Conservation (phyloP, 2,113 vertebrate genomes). For the Rhinoptilus africanus region DNA sequence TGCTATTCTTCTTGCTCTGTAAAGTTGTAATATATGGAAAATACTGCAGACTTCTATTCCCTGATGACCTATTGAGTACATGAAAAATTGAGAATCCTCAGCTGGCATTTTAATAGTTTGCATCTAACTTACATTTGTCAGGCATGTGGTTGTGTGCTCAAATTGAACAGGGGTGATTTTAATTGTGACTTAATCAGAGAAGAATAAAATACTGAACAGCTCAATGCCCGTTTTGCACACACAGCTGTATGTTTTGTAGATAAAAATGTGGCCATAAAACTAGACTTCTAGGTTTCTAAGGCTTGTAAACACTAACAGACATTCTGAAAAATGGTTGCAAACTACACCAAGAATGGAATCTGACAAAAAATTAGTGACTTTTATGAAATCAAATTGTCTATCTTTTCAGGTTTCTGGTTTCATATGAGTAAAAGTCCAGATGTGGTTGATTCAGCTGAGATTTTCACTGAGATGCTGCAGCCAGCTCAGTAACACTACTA, state of each 20-base stretch:
- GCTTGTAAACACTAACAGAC: not conserved
- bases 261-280: not conserved
- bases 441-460: not conserved
- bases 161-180: not conserved
- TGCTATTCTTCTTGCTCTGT: constrained; percentile 2
- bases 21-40: constrained; percentile 20
- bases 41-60: constrained; percentile 19
- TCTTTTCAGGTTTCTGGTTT: not conserved
- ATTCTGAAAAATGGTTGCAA: not conserved
- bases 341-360: not conserved
- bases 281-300: not conserved
- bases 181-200: not conserved
- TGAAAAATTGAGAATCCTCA: constrained; percentile 9
- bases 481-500: not conserved
- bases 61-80: not conserved
- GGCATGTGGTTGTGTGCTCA: not conserved
- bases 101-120: constrained; percentile 8
- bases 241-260: not conserved
- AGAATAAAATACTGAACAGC: not conserved
- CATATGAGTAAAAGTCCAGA: not conserved
- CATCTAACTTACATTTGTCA: constrained; percentile 7
- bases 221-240: not conserved
- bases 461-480: not conserved
- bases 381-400: not conserved
- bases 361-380: not conserved